These are phyloP conservation scores for Morus bassanus DNA, from an alignment of 2,797 vertebrate genomes.

Conservation along the genomic window DNA sequence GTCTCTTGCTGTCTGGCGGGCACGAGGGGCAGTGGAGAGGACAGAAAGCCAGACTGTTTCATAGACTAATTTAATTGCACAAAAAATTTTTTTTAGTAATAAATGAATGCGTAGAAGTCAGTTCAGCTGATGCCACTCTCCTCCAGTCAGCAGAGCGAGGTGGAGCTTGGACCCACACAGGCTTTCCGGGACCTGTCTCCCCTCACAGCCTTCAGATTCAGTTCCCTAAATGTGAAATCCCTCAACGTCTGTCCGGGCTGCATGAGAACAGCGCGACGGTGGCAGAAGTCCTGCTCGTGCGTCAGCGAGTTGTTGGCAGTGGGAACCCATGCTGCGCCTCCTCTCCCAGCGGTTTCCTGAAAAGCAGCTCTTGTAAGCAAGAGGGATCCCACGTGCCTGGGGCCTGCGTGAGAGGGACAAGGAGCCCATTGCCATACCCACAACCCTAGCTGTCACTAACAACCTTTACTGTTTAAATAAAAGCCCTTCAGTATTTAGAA, in stretches of 20 bases:
- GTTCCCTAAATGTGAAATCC: neutral
- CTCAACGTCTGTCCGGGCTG: neutral
- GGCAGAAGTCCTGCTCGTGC: neutral
- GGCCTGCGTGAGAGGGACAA: neutral
- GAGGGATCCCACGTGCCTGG: neutral
- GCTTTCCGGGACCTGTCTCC: neutral
- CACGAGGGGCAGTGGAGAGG: no score
- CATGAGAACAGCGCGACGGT: rapidly evolving
- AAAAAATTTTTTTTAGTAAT: neutral
- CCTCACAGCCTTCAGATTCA: neutral
- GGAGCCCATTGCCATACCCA: neutral
- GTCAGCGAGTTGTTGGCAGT: neutral
- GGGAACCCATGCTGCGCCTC: neutral
- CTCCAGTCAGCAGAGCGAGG: neutral
- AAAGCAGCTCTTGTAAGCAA: neutral
- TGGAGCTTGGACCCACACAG: rapidly evolving
- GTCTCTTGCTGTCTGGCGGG: neutral
- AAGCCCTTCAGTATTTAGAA: neutral
- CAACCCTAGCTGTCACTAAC: neutral
- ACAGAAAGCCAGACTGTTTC: neutral
- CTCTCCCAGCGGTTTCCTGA: neutral
- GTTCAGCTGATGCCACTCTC: neutral
- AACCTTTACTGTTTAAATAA: neutral
- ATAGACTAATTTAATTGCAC: neutral
- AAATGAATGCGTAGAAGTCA: neutral